Conservation (phyloP, 92 coral and sea anemone species). For the Porites evermanni region DNA sequence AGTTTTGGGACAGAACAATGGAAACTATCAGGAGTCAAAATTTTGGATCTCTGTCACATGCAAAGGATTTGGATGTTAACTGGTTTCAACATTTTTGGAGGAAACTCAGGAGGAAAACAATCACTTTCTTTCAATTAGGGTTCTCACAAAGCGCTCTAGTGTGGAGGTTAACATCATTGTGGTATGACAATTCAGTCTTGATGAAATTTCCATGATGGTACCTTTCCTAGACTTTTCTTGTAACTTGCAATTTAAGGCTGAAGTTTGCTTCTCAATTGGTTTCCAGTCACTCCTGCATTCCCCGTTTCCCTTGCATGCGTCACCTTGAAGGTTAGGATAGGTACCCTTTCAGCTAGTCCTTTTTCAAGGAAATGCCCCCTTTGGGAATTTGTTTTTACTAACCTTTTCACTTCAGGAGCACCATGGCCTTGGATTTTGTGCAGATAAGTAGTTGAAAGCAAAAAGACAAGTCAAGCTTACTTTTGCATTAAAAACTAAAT, state of each 20-base stretch:
- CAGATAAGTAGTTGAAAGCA: neutral
- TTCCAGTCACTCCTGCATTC: neutral
- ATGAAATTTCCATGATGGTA: neutral
- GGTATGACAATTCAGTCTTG: constrained; percentile 31
- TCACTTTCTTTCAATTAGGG: constrained; percentile 44
- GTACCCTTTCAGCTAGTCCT: neutral
- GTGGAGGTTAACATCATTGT: constrained; percentile 40
- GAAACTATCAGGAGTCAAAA: constrained; percentile 47
- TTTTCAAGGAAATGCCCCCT: neutral
- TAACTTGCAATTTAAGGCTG: neutral
- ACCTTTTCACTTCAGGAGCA: constrained; percentile 23
- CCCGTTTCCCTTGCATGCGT: neutral
- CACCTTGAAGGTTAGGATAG: neutral
- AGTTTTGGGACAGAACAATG: constrained; percentile 51
- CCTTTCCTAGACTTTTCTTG: neutral
- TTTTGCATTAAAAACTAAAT: neutral
- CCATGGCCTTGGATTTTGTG: neutral
- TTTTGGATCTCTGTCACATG: constrained; percentile 36
- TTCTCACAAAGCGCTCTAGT: constrained; percentile 40
- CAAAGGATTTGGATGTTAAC: constrained; percentile 47
- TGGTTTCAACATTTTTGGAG: constrained; percentile 59
- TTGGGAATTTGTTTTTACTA: constrained; percentile 29
- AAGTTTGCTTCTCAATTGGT: neutral
- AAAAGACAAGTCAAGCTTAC: neutral
- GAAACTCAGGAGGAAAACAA: constrained; percentile 47